Evolutionary conservation across 2,888 invertebrate genomes (phyloP), one percentile per base, ranked within the genome.

Genomic region (Diarsia rubi): DNA sequence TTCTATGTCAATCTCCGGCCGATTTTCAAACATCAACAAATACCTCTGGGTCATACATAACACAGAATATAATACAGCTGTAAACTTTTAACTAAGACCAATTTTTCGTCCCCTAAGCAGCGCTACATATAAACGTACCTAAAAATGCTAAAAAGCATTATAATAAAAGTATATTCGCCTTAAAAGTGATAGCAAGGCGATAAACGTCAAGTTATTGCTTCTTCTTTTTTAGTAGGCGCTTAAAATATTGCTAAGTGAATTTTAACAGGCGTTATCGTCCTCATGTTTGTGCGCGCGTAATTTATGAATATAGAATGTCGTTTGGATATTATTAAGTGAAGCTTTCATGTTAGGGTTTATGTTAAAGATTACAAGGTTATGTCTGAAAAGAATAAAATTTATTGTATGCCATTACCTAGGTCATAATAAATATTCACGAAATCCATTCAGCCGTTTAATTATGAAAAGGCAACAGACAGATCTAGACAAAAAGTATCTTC

Each of bases 151-250:
- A 54, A 72, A 62, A 69, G 3, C 44, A 62, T 72, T 31, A n/a
- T 37, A 49, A 63, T 60, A 82, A 67, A 81, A 64, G 31, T 67
- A 70, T 59, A 73, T 63, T 66, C 52, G 59, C 57, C 49, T 69
- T 52, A 65, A 64, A 75, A 79, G 54, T 69, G 67, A 68, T 79
- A 79, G 76, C 80, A 70, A 60, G 24, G 59, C 72, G 75, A 75
- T 83, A 64, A 82, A 82, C 64, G 67, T 52, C 80, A 37, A 80
- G 75, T 83, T 76, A 82, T 73, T 76, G 83, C 82, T 77, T 37
- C 21, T 76, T 66, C n/a, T 69, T 76, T 70, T 81, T 80, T 67
- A 45, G 62, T 64, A 82, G 82, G 82, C 82, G 82, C 73, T 80
- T 63, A 73, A 81, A 69, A 79, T 72, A 67, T 82, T 83, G 80